These are phyloP conservation scores for Xenus cinereus DNA, from an alignment of 2,113 vertebrate species.

Conservation along the genomic window DNA sequence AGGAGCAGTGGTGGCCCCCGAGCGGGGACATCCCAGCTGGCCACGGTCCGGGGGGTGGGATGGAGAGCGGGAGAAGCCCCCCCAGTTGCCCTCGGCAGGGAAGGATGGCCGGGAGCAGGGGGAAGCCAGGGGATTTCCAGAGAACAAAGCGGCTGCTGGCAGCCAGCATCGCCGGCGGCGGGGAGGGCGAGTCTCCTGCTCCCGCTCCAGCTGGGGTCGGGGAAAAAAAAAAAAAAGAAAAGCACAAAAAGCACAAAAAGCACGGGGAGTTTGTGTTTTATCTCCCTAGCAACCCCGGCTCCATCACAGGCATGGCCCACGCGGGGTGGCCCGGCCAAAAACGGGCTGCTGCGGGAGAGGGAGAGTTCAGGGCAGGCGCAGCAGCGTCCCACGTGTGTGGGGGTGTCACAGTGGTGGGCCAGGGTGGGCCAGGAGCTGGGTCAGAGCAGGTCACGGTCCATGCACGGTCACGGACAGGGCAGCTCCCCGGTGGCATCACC, in stretches of 20 bases:
- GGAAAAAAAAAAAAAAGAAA: not conserved
- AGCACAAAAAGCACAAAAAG: constrained; percentile 10
- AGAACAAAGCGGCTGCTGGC: constrained; percentile 62
- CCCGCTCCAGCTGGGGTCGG: constrained; percentile 10
- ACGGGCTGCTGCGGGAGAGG: rapidly evolving
- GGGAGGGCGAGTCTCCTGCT: constrained; percentile 29
- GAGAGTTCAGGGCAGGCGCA: rapidly evolving
- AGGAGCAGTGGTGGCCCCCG: not conserved
- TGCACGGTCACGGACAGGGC: not conserved
- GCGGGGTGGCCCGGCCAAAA: not conserved
- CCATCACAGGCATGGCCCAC: not conserved
- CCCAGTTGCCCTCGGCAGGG: not conserved
- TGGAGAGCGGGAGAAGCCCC: not conserved
- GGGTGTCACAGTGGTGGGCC: rapidly evolving
- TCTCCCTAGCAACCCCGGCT: constrained; percentile 29
- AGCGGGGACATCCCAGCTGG: not conserved
- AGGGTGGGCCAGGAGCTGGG: not conserved
- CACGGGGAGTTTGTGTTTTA: constrained; percentile 24
- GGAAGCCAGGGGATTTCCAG: constrained; percentile 42
- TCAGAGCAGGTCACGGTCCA: rapidly evolving
- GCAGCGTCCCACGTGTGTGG: rapidly evolving
- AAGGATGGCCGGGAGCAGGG: not conserved
- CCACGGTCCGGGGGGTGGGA: not conserved
- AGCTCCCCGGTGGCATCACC: not conserved
- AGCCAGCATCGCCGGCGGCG: not conserved